Evolutionary conservation across 2,888 invertebrate species (phyloP).

Genomic region (Plagiodera versicolora): DNA sequence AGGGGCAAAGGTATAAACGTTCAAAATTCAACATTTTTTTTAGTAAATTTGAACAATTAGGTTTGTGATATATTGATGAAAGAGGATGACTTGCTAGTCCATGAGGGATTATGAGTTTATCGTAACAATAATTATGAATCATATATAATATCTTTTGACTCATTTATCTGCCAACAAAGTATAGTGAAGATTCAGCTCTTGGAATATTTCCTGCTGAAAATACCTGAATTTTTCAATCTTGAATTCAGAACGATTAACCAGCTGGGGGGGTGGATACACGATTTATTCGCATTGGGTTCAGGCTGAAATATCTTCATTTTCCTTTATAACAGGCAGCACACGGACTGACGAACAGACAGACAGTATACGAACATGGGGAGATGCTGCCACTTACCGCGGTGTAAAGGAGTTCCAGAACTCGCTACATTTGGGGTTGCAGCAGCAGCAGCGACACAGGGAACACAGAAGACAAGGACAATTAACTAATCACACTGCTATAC

Average conservation of each 20-base stretch:
- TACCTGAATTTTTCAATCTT: not conserved
- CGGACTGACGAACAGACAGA: slow-evolving; percentile 51
- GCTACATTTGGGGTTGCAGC: slow-evolving; percentile 66
- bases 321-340: slow-evolving; percentile 52
- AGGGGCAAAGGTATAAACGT: slow-evolving; percentile 44
- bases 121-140: too few relatives aligned
- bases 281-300: slow-evolving; percentile 16
- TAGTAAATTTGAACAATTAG: too few relatives aligned
- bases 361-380: slow-evolving; percentile 53
- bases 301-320: slow-evolving; percentile 19
- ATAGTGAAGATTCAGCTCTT: too few relatives aligned
- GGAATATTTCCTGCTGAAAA: too few relatives aligned
- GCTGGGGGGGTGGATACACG: slow-evolving; percentile 5
- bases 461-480: slow-evolving; percentile 62
- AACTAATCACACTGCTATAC: slow-evolving; percentile 55
- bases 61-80: too few relatives aligned
- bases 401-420: slow-evolving; percentile 98
- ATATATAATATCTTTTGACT: too few relatives aligned
- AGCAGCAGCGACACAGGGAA: slow-evolving; percentile 72
- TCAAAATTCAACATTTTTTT: slow-evolving; percentile 18
- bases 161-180: too few relatives aligned
- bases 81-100: too few relatives aligned
- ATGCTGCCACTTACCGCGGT: slow-evolving; percentile 91
- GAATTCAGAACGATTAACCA: slow-evolving; percentile 10
- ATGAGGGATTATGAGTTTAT: too few relatives aligned